Conservation (phyloP, 2,113 vertebrate genomes). For the Hippocampus barbouri region DNA sequence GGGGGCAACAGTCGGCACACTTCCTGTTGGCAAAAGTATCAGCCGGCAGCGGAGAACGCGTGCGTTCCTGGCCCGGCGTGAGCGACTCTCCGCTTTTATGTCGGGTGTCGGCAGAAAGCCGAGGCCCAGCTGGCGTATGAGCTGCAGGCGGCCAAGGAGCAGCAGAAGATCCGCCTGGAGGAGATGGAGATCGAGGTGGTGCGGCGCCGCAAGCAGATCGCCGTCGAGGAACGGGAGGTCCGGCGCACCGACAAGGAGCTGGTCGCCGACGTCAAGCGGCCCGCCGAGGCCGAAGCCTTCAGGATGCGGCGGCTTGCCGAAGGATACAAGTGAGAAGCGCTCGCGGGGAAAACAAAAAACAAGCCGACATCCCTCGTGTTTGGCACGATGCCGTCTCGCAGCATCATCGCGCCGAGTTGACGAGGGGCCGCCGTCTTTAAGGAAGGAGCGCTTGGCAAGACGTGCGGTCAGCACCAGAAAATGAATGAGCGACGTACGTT, state of each 20-base stretch:
- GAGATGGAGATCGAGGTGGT: constrained; percentile 95
- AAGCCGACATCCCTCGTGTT: too few relatives aligned
- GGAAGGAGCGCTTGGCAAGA: too few relatives aligned
- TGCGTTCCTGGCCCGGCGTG: too few relatives aligned
- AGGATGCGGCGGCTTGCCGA: constrained; percentile 92
- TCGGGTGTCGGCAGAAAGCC: constrained; percentile 75
- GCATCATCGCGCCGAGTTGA: too few relatives aligned
- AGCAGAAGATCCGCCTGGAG: constrained; percentile 97
- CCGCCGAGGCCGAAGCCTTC: constrained; percentile 90
- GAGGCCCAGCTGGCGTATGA: constrained; percentile 94
- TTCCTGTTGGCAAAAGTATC: too few relatives aligned
- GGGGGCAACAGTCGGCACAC: too few relatives aligned
- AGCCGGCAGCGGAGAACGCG: too few relatives aligned
- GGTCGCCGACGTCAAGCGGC: constrained; percentile 82
- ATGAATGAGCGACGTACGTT: too few relatives aligned
- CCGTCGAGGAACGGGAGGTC: constrained; percentile 90
- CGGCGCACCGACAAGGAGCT: constrained; percentile 89
- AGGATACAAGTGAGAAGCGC: constrained; percentile 81
- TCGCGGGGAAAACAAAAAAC: too few relatives aligned
- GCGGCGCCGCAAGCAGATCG: constrained; percentile 92
- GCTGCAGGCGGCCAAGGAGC: constrained; percentile 91
- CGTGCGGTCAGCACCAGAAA: too few relatives aligned
- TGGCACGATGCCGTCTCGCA: too few relatives aligned
- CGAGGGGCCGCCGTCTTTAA: too few relatives aligned
- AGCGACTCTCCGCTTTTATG: neutral